Base-by-base conservation (phyloP, 2,797 vertebrate species). In the Notoglanidium macrostoma region DNA sequence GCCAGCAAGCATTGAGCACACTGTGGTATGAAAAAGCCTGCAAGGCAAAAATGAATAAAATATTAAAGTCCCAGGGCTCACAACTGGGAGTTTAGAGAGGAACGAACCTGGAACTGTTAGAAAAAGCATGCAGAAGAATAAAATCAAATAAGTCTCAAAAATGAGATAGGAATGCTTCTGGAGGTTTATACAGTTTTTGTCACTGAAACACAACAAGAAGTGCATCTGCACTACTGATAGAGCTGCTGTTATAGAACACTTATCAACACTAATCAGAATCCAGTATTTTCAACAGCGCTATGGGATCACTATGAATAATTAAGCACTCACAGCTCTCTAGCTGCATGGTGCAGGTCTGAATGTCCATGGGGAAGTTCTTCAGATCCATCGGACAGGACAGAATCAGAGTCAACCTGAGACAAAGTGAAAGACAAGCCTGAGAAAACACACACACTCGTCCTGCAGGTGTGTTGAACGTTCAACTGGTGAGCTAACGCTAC, bases 291-390 rank as follows among this genome's bases (percentile, higher is more conserved):
- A 19, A 23, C 7, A 26, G 54, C 19, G 3, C 54, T 26, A 10
- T 80, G 57, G 10, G 35, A 26, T 14, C 32, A 10, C 10, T 15
- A 15, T 63, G 29, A 46, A 49, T 49, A 21, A 83, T 67, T 5
- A 61, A 44, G 35, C 61, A 96, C 98, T 97, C 94, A 99, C 98
- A 98, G 93, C 98, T 99, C 92, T 99, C 98, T 4, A 99, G 95
- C 92, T 99, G 98, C 98, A 99, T 98, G 0, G 96, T 97, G 76
- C 97, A 99, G 0, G 95, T 98, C 95, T 99, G 98, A 91, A 97
- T 97, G 92, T 99, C 98, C 98, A 98, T 99, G 86, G 98, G 98
- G 91, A 99, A 98, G 92, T 99, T 98, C 92, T 98, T 98, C 90
- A 99, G 96, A 91, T 99, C 97, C 98, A 99, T 99, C 7, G 97